Conservation (phyloP, 2,888 invertebrate genomes). For the Anagyrus pseudococci region DNA sequence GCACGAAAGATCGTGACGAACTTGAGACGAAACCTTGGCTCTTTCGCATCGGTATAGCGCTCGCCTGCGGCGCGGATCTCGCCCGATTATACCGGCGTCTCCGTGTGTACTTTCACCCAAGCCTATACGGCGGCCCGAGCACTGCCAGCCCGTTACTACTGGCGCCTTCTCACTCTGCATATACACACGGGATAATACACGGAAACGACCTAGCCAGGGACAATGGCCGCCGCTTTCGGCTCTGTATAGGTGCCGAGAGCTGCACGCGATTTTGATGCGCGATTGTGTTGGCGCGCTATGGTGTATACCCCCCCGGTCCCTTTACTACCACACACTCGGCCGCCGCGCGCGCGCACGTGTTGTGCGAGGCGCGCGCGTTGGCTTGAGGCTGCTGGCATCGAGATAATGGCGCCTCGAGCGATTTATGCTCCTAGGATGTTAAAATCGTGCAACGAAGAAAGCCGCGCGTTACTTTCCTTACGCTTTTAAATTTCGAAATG, state of each 20-base stretch:
- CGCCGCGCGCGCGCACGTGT: no score
- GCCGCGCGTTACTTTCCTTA: no score
- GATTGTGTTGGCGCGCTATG: neutral
- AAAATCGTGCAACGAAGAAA: no score
- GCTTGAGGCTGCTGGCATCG: no score
- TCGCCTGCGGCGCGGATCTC: neutral
- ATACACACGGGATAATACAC: slow-evolving; percentile 15
- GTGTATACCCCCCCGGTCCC: no score
- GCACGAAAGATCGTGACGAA: neutral
- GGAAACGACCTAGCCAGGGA: slow-evolving; percentile 5
- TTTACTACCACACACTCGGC: no score
- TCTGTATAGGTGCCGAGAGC: neutral
- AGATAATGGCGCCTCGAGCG: no score
- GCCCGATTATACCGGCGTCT: neutral
- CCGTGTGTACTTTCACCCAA: no score
- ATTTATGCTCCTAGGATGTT: no score
- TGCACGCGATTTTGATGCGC: slow-evolving; percentile 3
- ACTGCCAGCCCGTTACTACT: slow-evolving; percentile 15
- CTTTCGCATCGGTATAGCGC: neutral
- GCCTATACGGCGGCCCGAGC: no score
- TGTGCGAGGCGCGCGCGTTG: no score
- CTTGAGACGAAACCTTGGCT: slow-evolving; percentile 10
- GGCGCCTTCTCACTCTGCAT: neutral
- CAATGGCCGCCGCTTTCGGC: neutral
- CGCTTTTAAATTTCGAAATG: no score